These are phyloP conservation scores for Mactromeris polynyma DNA, from an alignment of 2,888 invertebrate species.

Conservation along the genomic window DNA sequence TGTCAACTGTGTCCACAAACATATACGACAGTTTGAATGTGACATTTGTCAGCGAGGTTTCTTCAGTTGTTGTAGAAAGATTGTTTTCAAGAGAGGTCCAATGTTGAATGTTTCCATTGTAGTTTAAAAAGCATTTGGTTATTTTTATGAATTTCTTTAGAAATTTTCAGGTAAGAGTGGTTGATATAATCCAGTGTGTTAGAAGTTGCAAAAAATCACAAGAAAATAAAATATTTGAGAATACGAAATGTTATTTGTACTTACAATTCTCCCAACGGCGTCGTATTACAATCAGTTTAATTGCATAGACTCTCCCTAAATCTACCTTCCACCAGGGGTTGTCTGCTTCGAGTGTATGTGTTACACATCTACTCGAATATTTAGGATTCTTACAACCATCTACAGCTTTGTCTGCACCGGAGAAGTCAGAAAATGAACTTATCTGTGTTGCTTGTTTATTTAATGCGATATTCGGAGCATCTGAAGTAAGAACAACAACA, in stretches of 20 bases:
- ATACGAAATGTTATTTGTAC: constrained; percentile 7
- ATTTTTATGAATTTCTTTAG: no score
- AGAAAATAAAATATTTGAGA: no score
- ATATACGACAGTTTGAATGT: constrained; percentile 50
- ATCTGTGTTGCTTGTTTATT: constrained; percentile 15
- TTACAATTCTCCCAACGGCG: constrained; percentile 22
- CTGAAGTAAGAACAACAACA: background rate
- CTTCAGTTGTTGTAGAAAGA: no score
- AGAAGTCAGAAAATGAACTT: background rate
- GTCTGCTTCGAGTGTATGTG: constrained; percentile 35
- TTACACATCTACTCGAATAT: constrained; percentile 27
- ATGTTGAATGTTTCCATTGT: no score
- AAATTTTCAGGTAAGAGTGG: no score
- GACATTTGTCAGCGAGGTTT: constrained; percentile 51
- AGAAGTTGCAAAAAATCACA: no score
- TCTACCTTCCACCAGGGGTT: constrained; percentile 65
- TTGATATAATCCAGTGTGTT: no score
- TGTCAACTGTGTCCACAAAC: constrained; percentile 50
- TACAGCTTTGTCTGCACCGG: constrained; percentile 22
- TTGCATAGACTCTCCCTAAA: constrained; percentile 39
- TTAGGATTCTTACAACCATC: constrained; percentile 31
- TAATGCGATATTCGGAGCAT: constrained; percentile 26
- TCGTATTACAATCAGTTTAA: constrained; percentile 39
- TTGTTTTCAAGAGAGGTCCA: no score
- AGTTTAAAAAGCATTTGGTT: no score